Evolutionary conservation across 2,113 vertebrate species (phyloP).

Genomic region (Dicrurus megarhynchus): DNA sequence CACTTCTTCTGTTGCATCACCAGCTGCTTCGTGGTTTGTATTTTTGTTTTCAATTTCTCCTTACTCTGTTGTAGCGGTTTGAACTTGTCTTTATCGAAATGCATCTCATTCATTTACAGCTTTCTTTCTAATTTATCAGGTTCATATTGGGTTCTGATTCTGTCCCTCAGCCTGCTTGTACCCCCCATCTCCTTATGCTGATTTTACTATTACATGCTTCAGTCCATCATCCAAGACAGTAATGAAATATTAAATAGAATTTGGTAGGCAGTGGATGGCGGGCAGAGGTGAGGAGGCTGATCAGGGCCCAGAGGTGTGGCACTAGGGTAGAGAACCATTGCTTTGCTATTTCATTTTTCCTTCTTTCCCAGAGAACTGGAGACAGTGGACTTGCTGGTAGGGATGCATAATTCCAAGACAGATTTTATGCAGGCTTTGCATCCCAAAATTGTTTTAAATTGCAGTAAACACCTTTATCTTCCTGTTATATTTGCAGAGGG

Average conservation of each 20-base stretch:
- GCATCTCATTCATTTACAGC: background rate
- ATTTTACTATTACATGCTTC: background rate
- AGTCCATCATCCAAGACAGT: background rate
- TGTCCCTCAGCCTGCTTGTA: background rate
- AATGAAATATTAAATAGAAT: background rate
- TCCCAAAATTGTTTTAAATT: background rate
- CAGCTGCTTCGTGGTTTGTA: background rate
- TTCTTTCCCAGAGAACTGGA: background rate
- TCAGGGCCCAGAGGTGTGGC: background rate
- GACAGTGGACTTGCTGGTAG: background rate
- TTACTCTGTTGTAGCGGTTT: background rate
- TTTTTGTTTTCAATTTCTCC: background rate
- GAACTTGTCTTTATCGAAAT: background rate
- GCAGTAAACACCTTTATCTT: background rate
- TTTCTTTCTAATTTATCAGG: background rate
- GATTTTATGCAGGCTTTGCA: background rate
- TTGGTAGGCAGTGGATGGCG: fast-evolving
- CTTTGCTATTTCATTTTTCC: background rate
- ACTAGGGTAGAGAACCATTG: background rate
- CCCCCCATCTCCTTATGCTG: background rate
- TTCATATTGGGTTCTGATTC: background rate
- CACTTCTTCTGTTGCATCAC: background rate
- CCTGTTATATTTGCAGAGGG: background rate
- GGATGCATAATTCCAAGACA: background rate
- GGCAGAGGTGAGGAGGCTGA: background rate